Evolutionary conservation across 1,140 invertebrate species (phyloP).

Genomic region (Eueides isabella): DNA sequence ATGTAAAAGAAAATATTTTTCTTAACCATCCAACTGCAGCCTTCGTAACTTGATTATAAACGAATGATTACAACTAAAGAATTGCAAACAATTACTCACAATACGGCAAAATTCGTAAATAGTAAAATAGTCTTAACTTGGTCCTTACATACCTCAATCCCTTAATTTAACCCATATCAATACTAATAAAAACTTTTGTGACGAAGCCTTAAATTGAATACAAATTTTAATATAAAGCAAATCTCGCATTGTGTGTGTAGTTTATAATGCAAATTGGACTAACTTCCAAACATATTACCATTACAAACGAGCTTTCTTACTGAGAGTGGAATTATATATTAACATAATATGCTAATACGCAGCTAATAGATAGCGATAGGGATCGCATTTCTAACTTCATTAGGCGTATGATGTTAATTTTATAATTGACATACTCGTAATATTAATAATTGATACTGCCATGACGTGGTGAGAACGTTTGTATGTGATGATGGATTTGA

Average conservation of each 20-base stretch:
- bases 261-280: conserved; percentile 44
- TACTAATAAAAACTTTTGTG: neutral
- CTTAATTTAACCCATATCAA: neutral
- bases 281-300: conserved; percentile 60
- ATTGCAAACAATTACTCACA: too few relatives aligned
- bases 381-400: conserved; percentile 22
- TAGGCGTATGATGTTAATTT: conserved; percentile 13
- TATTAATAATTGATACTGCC: neutral
- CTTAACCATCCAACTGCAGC: too few relatives aligned
- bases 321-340: conserved; percentile 42
- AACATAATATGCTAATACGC: conserved; percentile 62
- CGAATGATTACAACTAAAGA: too few relatives aligned
- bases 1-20: too few relatives aligned
- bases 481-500: neutral
- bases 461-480: neutral
- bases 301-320: conserved; percentile 57
- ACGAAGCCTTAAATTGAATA: neutral
- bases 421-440: conserved; percentile 12
- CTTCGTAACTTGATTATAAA: too few relatives aligned
- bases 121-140: too few relatives aligned
- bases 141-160: neutral
- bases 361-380: conserved; percentile 53
- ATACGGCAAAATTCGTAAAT: too few relatives aligned
- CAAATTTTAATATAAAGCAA: conserved; percentile 3
- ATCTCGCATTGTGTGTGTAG: conserved; percentile 13